Percentiles rank a stretch among this genome's conserved stretches.
Evolutionary conservation across 2,797 vertebrate genomes (phyloP).

Genomic region (Thunnus albacares): DNA sequence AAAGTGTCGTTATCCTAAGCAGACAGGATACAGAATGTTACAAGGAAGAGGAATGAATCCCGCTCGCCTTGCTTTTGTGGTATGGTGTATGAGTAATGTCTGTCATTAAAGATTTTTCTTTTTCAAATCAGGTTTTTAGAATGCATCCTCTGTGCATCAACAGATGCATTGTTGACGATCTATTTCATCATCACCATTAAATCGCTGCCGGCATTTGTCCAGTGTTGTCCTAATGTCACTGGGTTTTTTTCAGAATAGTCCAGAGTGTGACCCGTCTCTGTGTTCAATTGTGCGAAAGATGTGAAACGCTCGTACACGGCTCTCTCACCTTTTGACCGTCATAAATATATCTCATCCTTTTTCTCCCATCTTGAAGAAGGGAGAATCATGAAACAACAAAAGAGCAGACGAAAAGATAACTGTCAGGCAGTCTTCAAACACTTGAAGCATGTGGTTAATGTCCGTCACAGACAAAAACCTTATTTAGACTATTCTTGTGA

Average conservation of each 20-base stretch:
- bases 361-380: conserved; percentile 55
- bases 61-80: conserved; percentile 59
- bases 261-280: conserved; percentile 71
- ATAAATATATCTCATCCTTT: conserved; percentile 73
- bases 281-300: conserved; percentile 82
- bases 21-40: conserved; percentile 66
- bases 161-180: conserved; percentile 46
- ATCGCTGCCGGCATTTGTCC: conserved; percentile 57
- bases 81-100: conserved; percentile 76
- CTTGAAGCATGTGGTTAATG: conserved; percentile 74
- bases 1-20: conserved; percentile 72
- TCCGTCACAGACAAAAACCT: conserved; percentile 76
- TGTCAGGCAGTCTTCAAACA: conserved; percentile 79
- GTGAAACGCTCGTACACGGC: conserved; percentile 75
- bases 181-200: conserved; percentile 42
- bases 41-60: conserved; percentile 51
- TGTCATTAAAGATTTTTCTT: conserved; percentile 62
- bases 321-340: conserved; percentile 72
- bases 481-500: conserved; percentile 70
- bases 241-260: conserved; percentile 65
- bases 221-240: conserved; percentile 70
- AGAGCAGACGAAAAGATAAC: conserved; percentile 74
- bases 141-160: conserved; percentile 69
- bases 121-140: conserved; percentile 59
- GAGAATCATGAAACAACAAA: conserved; percentile 74